Evolutionary conservation across 2,888 invertebrate genomes (phyloP).

Genomic region (Dynastes hyllus): DNA sequence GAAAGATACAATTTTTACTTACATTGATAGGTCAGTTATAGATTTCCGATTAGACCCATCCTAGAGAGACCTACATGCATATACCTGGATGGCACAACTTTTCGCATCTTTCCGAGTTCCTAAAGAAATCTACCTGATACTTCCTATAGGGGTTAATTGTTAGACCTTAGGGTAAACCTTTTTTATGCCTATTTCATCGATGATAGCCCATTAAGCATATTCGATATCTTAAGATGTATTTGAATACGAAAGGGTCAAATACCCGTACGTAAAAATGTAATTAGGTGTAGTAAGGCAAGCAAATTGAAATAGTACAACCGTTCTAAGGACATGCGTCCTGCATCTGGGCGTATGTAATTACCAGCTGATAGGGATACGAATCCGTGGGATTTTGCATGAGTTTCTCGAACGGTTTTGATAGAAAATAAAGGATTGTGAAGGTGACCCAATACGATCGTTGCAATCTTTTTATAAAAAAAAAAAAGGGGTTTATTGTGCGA

Average conservation of each 20-base stretch:
- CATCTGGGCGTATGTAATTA: constrained; percentile 63
- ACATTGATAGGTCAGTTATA: constrained; percentile 58
- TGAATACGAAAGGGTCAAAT: constrained; percentile 70
- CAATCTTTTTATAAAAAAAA: too few species aligned
- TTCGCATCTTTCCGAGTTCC: constrained; percentile 36
- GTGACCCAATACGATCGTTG: constrained; percentile 20
- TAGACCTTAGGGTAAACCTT: constrained; percentile 41
- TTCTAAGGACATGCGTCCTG: background rate
- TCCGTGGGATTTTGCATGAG: constrained; percentile 67
- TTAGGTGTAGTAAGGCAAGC: constrained; percentile 64
- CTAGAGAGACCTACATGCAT: background rate
- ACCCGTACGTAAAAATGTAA: constrained; percentile 70
- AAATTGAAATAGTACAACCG: constrained; percentile 14
- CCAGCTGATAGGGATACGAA: constrained; percentile 64
- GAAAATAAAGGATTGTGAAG: constrained; percentile 34
- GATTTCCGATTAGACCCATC: constrained; percentile 44
- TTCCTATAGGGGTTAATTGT: constrained; percentile 41
- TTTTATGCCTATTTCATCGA: constrained; percentile 51
- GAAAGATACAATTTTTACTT: constrained; percentile 55
- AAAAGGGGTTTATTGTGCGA: too few species aligned
- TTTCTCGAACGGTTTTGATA: constrained; percentile 32
- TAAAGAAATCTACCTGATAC: constrained; percentile 40
- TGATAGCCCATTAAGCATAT: constrained; percentile 71
- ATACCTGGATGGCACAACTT: constrained; percentile 20
- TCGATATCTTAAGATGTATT: constrained; percentile 69